phyloP scores from a whole-genome alignment of 2,113 vertebrate genomes.

The Protobothrops flavoviridis region DNA sequence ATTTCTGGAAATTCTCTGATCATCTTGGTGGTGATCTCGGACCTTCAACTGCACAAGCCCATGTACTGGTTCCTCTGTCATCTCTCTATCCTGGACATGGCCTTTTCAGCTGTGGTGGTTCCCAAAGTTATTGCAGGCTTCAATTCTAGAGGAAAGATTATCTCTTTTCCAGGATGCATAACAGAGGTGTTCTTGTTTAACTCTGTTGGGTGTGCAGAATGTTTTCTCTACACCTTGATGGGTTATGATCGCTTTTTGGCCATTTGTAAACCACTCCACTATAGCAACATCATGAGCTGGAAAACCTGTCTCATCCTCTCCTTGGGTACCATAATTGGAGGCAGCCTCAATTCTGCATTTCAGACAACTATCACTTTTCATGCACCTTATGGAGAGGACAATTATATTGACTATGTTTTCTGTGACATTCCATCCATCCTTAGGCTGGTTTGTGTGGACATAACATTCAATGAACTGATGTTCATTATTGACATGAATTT shows the following conservation, averaged over 20 bases:
- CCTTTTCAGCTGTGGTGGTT: constrained; percentile 60
- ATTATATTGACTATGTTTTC: constrained; percentile 58
- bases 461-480: constrained; percentile 56
- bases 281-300: constrained; percentile 55
- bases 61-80: constrained; percentile 67
- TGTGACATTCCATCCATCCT: constrained; percentile 63
- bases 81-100: constrained; percentile 62
- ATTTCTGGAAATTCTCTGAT: constrained; percentile 60
- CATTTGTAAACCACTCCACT: constrained; percentile 63
- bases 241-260: constrained; percentile 64
- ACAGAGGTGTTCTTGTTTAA: constrained; percentile 61
- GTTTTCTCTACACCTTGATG: constrained; percentile 63
- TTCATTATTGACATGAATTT: constrained; percentile 61
- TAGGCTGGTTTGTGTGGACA: constrained; percentile 55
- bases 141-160: constrained; percentile 34
- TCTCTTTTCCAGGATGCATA: constrained; percentile 59
- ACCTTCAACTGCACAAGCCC: constrained; percentile 52
- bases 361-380: constrained; percentile 59
- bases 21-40: constrained; percentile 48
- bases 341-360: constrained; percentile 60
- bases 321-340: constrained; percentile 56
- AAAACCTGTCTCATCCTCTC: constrained; percentile 51
- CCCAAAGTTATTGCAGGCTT: constrained; percentile 64
- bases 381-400: constrained; percentile 59
- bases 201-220: constrained; percentile 64